Conservation (phyloP, 2,113 vertebrate species). For the Barnardius zonarius region DNA sequence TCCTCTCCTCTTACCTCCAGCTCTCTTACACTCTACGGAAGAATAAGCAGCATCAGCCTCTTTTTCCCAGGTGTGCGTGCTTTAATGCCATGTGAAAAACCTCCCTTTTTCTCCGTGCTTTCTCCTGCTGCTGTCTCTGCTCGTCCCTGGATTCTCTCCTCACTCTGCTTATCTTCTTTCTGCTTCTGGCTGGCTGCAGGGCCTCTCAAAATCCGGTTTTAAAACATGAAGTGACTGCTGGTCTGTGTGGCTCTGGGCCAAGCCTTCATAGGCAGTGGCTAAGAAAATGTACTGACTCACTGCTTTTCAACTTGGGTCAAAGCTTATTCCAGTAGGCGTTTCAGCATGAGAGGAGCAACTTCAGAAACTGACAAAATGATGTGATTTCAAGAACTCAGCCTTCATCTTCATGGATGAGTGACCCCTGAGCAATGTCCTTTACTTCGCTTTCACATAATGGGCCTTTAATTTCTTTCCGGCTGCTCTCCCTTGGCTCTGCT, state of each 20-base stretch:
- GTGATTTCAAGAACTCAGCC: not conserved
- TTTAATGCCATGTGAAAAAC: not conserved
- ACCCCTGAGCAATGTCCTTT: not conserved
- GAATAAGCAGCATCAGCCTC: not conserved
- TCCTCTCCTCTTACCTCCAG: not conserved
- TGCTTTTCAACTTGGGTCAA: not conserved
- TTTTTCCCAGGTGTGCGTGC: not conserved
- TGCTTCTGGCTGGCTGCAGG: not conserved
- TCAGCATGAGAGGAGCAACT: not conserved
- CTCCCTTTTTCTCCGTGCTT: not conserved
- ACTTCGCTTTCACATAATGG: not conserved
- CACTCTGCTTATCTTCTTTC: not conserved
- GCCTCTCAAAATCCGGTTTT: slow-evolving; percentile 23
- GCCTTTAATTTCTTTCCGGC: not conserved
- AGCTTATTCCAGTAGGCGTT: not conserved
- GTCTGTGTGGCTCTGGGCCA: not conserved
- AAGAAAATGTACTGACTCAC: not conserved
- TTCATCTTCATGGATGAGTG: not conserved
- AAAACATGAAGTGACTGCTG: slow-evolving; percentile 16
- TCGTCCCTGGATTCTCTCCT: not conserved
- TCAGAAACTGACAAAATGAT: not conserved
- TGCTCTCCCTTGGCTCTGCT: not conserved
- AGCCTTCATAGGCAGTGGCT: not conserved
- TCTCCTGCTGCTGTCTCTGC: not conserved
- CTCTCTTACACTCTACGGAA: not conserved